Conservation (phyloP, 2,888 invertebrate species). For the Achlya flavicornis region DNA sequence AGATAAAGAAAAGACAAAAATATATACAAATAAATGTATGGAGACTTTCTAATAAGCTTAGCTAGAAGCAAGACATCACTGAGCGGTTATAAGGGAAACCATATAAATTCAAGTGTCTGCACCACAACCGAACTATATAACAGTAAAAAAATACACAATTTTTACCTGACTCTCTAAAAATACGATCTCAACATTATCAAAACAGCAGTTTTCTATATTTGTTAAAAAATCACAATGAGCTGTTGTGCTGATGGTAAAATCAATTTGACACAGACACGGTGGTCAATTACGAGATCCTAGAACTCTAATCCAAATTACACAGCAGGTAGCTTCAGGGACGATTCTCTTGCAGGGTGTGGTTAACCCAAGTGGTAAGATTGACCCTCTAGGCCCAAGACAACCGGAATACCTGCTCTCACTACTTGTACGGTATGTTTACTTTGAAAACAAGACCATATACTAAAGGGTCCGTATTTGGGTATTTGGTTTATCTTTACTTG, state of each 20-base stretch:
- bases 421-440: constrained; percentile 2
- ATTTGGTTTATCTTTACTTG: neutral
- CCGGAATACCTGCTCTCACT: neutral
- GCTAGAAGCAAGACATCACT: no score
- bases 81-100: no score
- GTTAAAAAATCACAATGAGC: neutral
- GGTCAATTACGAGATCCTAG: neutral
- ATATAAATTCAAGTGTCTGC: no score
- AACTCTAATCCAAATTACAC: neutral
- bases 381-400: neutral
- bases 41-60: no score
- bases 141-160: neutral
- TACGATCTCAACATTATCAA: neutral
- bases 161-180: neutral
- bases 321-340: neutral
- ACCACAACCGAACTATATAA: no score
- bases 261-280: neutral
- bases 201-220: no score
- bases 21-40: no score
- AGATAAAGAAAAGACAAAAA: no score
- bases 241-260: neutral
- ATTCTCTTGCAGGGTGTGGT: neutral
- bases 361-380: neutral
- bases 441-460: neutral
- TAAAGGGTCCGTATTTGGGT: neutral